phyloP scores from a whole-genome alignment of 2,888 invertebrate species.

The Epistrophe grossulariae region DNA sequence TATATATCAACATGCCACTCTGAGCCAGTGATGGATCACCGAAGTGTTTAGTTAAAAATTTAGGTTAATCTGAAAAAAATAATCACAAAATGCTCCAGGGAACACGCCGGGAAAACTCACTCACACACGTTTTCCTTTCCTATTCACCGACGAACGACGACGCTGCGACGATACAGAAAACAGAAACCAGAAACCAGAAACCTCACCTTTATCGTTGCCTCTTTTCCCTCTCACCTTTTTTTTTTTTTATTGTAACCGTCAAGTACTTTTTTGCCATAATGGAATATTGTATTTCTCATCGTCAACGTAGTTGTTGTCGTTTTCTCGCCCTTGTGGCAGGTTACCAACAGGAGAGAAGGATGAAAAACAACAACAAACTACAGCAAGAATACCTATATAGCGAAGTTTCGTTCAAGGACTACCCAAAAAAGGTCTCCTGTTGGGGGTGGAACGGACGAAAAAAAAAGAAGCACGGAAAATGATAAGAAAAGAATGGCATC shows the following conservation, averaged over 20 bases:
- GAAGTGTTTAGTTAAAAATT: conserved; percentile 77
- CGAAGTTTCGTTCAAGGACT: conserved; percentile 35
- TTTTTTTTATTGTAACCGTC: conserved; percentile 22
- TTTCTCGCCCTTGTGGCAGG: conserved; percentile 66
- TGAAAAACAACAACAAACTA: conserved; percentile 36
- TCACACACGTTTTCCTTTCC: conserved; percentile 32
- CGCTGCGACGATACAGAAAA: conserved; percentile 25
- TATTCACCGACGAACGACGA: neutral
- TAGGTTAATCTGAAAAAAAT: conserved; percentile 77
- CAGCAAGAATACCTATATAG: neutral
- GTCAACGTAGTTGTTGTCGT: conserved; percentile 69
- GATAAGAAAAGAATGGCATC: conserved; percentile 73
- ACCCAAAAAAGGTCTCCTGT: conserved; percentile 58
- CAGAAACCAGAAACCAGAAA: conserved; percentile 36
- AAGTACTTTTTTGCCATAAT: conserved; percentile 64
- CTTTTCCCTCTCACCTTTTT: conserved; percentile 46
- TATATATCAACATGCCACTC: conserved; percentile 76
- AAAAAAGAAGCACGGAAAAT: conserved; percentile 63
- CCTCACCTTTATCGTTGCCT: conserved; percentile 64
- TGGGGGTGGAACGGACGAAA: conserved; percentile 57
- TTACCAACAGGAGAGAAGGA: conserved; percentile 35
- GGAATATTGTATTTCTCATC: conserved; percentile 73
- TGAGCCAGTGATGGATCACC: conserved; percentile 76
- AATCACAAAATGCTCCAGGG: conserved; percentile 75
- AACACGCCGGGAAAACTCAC: conserved; percentile 37